Base-by-base conservation (phyloP, 2,888 invertebrate genomes). In the Leptothorax acervorum region DNA sequence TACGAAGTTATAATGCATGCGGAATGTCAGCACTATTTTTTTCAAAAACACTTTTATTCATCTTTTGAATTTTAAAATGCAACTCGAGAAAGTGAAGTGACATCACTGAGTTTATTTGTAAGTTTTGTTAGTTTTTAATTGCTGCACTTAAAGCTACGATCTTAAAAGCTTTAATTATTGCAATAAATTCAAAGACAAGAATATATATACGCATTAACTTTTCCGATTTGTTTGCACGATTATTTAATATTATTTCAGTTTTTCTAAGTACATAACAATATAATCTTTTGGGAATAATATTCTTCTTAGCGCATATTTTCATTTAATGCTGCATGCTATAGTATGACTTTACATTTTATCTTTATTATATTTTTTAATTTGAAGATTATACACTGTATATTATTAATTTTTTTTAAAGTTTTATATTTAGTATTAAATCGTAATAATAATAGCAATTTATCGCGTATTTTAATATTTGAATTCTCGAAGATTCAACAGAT, bases 41-140 rank as follows among this genome's bases (percentile, higher is more conserved):
- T 65, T 3, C 23, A 15, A 63, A 35, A 63, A 48, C 5, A 53
- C 28, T 76, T 65, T 65, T 28, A 45, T 39, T 9, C 5, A 23
- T 15, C 3, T 63, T 53, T n/a, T 42, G 9, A 31, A 42, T n/a
- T 4, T 75, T 68, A 31, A 42, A 68, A 3, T 23, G 28, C 31
- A 55, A 18, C 15, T 23, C 1, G 5, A 39, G 23, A 48, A 42
- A 57, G 48, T 62, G 9, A 39, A 18, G 35, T 48, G 9, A 48
- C 28, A 48, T 66, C 2, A 48, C 0, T 28, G 28, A 66, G 9
- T 66, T 48, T 28, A 73, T 57, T 66, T 23, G 55, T 12, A 55
- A 65, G 28, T 51, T 51, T 75, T n/a, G 51, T 35, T 48, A 48
- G 11, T 23, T 76, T 63, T 66, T 66, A 78, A 78, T 68, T 78